phyloP scores from a whole-genome alignment of 2,888 invertebrate genomes.

The Drosophila hamatofila region DNA sequence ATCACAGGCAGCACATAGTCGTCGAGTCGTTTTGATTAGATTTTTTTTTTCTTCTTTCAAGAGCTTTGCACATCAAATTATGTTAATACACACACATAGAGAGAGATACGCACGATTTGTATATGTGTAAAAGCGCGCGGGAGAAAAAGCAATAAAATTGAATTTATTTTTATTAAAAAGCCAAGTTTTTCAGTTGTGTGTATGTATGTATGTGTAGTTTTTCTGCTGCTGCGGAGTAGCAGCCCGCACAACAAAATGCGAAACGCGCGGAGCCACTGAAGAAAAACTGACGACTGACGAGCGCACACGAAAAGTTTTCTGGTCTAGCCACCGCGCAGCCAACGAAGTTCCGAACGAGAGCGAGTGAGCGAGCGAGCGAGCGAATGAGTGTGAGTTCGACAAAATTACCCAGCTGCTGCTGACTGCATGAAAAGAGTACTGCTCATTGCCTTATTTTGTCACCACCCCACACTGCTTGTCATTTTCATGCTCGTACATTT shows the following conservation, averaged over 20 bases:
- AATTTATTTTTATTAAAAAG: slow-evolving; percentile 77
- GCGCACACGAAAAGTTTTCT: slow-evolving; percentile 67
- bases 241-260: slow-evolving; percentile 78
- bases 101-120: slow-evolving; percentile 56
- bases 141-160: slow-evolving; percentile 75
- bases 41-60: slow-evolving; percentile 57
- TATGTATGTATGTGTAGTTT: slow-evolving; percentile 68
- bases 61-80: slow-evolving; percentile 65
- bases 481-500: not conserved
- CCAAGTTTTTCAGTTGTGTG: slow-evolving; percentile 70
- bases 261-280: slow-evolving; percentile 82
- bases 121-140: slow-evolving; percentile 73
- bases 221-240: slow-evolving; percentile 79
- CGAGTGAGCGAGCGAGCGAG: slow-evolving; percentile 41
- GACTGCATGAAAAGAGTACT: slow-evolving; percentile 20
- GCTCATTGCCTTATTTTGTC: slow-evolving; percentile 16
- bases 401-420: slow-evolving; percentile 41
- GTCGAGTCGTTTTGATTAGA: slow-evolving; percentile 76
- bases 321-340: slow-evolving; percentile 49
- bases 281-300: slow-evolving; percentile 79
- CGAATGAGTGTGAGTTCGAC: slow-evolving; percentile 64
- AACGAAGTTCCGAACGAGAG: slow-evolving; percentile 62
- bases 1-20: slow-evolving; percentile 81
- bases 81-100: slow-evolving; percentile 54
- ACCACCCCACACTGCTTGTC: not conserved